Percentiles rank a stretch among this genome's conserved stretches.
These are phyloP conservation scores for Brevimyrus niger DNA, from an alignment of 2,113 vertebrate genomes.

Conservation along the genomic window DNA sequence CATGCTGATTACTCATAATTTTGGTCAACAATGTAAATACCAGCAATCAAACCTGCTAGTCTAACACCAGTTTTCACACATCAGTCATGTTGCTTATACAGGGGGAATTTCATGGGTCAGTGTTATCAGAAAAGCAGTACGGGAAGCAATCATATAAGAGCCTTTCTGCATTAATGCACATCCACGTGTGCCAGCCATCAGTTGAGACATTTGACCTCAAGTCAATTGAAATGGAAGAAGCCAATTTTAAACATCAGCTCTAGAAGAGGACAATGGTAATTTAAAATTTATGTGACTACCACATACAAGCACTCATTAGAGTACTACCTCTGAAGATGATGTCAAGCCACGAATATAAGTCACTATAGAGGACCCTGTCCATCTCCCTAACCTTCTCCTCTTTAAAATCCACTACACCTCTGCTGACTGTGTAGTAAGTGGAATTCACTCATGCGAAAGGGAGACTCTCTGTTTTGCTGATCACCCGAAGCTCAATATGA, in stretches of 20 bases:
- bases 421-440: background rate
- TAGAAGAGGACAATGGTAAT: background rate
- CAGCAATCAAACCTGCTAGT: background rate
- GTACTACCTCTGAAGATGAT: background rate
- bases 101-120: background rate
- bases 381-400: background rate
- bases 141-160: background rate
- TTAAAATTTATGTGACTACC: background rate
- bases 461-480: background rate
- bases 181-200: background rate
- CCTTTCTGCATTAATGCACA: background rate
- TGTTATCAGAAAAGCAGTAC: background rate
- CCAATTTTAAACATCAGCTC: background rate
- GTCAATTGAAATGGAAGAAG: background rate
- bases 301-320: background rate
- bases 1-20: background rate
- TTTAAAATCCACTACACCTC: background rate
- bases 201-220: background rate
- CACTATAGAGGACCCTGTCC: background rate
- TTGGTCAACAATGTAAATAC: background rate
- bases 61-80: background rate
- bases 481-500: background rate
- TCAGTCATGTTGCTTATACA: background rate
- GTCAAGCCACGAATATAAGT: background rate
- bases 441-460: background rate